Percentiles rank a stretch among this genome's conserved stretches.
phyloP scores from a whole-genome alignment of 2,797 vertebrate species.

The Labeo calbasu region DNA sequence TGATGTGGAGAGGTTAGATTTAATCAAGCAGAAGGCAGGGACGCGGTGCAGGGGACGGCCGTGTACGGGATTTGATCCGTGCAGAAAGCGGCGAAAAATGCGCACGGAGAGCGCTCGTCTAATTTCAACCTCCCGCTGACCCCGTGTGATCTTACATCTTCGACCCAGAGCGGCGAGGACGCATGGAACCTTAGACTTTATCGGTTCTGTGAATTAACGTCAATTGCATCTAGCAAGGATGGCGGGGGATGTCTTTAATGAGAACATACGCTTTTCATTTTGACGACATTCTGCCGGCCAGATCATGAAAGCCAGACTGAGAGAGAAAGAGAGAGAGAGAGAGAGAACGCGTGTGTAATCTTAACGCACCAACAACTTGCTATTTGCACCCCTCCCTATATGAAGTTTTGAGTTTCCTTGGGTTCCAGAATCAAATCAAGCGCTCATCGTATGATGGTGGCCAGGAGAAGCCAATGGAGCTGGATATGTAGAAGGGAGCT shows the following conservation, averaged over 20 bases:
- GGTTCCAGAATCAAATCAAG: slow-evolving; percentile 54
- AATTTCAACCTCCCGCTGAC: slow-evolving; percentile 74
- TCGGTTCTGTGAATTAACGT: slow-evolving; percentile 74
- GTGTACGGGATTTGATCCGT: slow-evolving; percentile 36
- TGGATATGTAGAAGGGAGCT: neutral
- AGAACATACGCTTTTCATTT: slow-evolving; percentile 79
- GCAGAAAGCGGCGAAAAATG: slow-evolving; percentile 43
- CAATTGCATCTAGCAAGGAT: slow-evolving; percentile 69
- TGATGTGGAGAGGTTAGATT: slow-evolving; percentile 58
- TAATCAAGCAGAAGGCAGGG: slow-evolving; percentile 54
- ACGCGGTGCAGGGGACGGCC: slow-evolving; percentile 31
- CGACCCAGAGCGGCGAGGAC: slow-evolving; percentile 65
- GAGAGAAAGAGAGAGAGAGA: slow-evolving; percentile 33
- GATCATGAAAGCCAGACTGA: slow-evolving; percentile 53
- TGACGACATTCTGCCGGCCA: slow-evolving; percentile 57
- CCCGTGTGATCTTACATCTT: slow-evolving; percentile 75
- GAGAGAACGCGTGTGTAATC: slow-evolving; percentile 18
- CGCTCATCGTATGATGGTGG: slow-evolving; percentile 8
- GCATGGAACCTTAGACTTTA: slow-evolving; percentile 68
- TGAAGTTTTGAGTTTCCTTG: slow-evolving; percentile 54
- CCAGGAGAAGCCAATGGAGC: neutral
- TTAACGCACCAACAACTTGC: slow-evolving; percentile 44
- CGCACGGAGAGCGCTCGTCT: slow-evolving; percentile 65
- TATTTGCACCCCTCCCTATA: slow-evolving; percentile 35
- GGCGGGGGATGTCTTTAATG: slow-evolving; percentile 61